Base-by-base conservation (phyloP, 2,888 invertebrate species). In the Bibio marci region DNA sequence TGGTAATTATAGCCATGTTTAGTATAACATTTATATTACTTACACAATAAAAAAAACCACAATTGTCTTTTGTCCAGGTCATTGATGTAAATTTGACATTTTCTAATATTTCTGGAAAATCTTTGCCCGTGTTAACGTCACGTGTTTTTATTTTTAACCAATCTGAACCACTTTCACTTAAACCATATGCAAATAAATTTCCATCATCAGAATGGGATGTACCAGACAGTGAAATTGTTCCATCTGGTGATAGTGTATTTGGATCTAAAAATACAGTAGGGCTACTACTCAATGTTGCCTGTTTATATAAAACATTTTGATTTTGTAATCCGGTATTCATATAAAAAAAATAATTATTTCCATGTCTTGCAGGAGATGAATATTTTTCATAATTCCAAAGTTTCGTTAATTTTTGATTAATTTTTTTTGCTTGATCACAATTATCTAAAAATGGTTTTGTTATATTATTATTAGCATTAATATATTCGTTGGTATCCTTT, bases 371-470 rank as follows among this genome's bases (percentile, higher is more conserved):
- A 0, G 94, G 94, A 49, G 85, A 82, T 2, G 86, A 80, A 62
- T 82, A 90, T 65, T 92, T 94, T n/a, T 91, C 87, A 63, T 86
- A 95, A 61, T 98, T 83, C 92, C 92, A 94, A 22, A 94, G 65
- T 50, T 87, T 80, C 1, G 83, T 92, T 22, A 97, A 69, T 46
- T 86, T 73, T 37, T 73, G 66, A 50, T 80, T 76, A 42, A 97
- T 72, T 48, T 75, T 73, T 10, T 73, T 64, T 55, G 82, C 78
- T 35, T 74, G 70, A 0, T 75, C 68, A 51, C 85, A 91, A 15
- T 69, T 70, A 50, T 85, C 74, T 17, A 98, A 64, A 62, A 76
- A 95, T 0, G 92, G 90, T 45, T 71, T 66, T 7, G 92, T 88
- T 33, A 97, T 70, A 32, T 72, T 74, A 67, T 97, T 97, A 62